phyloP scores from a whole-genome alignment of 2,797 vertebrate species.

The Tragelaphus eurycerus region DNA sequence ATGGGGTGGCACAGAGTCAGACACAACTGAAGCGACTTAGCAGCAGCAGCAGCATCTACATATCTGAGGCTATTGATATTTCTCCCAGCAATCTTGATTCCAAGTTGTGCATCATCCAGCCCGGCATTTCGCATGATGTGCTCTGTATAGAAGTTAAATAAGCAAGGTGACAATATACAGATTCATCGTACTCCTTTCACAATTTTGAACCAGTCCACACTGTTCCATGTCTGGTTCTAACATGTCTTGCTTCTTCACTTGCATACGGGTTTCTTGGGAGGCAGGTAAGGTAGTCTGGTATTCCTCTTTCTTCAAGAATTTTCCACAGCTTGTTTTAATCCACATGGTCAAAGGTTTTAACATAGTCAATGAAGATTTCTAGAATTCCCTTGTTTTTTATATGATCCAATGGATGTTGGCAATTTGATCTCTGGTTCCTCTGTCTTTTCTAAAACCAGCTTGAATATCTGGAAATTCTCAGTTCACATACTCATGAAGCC shows the following conservation, averaged over 20 bases:
- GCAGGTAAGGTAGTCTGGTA: neutral
- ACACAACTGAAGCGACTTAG: accelerated
- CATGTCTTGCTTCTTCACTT: neutral
- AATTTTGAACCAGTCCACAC: neutral
- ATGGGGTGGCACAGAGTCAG: accelerated
- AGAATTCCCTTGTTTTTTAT: neutral
- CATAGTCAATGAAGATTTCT: neutral
- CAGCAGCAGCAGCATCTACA: neutral
- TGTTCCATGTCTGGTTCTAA: neutral
- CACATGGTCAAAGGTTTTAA: neutral
- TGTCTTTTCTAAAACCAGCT: neutral
- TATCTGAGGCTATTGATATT: neutral
- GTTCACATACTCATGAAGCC: neutral
- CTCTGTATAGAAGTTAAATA: neutral
- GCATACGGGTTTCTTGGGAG: neutral
- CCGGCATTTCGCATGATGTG: neutral
- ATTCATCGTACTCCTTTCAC: accelerated
- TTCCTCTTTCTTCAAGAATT: neutral
- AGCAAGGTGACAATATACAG: neutral
- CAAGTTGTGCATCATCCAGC: neutral
- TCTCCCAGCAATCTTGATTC: neutral
- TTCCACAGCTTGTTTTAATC: neutral
- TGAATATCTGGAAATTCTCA: neutral
- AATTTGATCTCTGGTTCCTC: neutral
- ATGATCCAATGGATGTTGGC: neutral